A percentile compares a stretch with the other conserved stretches of the same genome.
Conservation (phyloP, 1,140 invertebrate genomes). For the Parapsyche elsis region DNA sequence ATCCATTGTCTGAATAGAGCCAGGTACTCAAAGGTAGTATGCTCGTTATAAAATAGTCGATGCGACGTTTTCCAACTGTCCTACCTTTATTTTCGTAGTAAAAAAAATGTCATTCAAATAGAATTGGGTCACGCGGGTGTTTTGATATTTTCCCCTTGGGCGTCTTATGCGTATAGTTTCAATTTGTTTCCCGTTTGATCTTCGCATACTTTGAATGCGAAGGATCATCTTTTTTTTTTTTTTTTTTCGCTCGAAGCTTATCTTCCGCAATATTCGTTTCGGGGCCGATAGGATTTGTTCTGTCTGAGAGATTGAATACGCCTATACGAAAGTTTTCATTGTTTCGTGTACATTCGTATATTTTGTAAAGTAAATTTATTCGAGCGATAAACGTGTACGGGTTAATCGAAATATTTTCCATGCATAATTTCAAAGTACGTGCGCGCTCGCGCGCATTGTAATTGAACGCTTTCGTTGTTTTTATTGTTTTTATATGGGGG, state of each 20-base stretch:
- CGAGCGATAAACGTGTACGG: neutral
- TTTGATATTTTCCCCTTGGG: no score
- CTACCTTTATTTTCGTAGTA: no score
- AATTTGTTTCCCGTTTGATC: neutral
- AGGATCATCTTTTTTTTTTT: slow-evolving; percentile 1
- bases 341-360: neutral
- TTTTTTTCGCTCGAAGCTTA: neutral
- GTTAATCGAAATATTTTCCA: slow-evolving; percentile 28
- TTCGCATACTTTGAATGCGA: neutral
- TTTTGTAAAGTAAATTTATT: neutral
- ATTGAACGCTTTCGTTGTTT: slow-evolving; percentile 12
- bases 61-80: no score
- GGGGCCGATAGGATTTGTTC: neutral
- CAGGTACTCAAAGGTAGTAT: no score
- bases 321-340: neutral
- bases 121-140: no score
- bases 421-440: slow-evolving; percentile 17
- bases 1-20: no score
- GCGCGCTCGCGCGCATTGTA: neutral
- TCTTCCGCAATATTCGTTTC: neutral
- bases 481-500: neutral
- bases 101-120: no score
- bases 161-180: neutral
- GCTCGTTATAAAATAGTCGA: no score
- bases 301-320: no score